Evolutionary conservation across 2,888 invertebrate species (phyloP).

Genomic region (Salticus scenicus): DNA sequence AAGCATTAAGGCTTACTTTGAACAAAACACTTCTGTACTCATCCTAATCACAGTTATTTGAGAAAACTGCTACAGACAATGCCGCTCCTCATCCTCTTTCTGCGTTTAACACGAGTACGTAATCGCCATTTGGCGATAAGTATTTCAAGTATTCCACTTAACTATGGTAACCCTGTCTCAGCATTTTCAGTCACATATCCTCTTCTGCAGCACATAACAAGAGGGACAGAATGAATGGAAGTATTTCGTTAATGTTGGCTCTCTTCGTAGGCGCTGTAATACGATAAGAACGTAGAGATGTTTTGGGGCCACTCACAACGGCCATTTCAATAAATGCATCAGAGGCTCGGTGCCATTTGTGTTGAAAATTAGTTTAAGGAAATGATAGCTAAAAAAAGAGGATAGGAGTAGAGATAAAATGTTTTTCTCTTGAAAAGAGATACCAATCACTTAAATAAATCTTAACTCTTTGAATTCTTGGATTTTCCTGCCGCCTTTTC

Average conservation of each 20-base stretch:
- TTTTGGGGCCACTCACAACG: conserved; percentile 12
- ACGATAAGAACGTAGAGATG: conserved; percentile 39
- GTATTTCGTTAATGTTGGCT: conserved; percentile 60
- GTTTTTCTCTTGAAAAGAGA: neutral
- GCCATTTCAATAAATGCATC: conserved; percentile 31
- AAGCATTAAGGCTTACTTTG: too few species aligned
- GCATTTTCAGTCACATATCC: conserved; percentile 66
- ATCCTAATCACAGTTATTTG: neutral
- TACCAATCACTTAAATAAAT: neutral
- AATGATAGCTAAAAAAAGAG: neutral
- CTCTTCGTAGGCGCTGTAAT: conserved; percentile 51
- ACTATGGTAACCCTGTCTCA: conserved; percentile 40
- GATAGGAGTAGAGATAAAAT: neutral
- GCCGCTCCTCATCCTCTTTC: neutral
- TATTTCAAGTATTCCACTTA: conserved; percentile 30
- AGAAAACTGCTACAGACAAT: conserved; percentile 7
- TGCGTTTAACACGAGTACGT: neutral
- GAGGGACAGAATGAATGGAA: conserved; percentile 49
- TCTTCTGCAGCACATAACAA: conserved; percentile 52
- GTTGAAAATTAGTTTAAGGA: conserved; percentile 15
- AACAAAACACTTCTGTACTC: too few species aligned
- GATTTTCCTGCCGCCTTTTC: neutral
- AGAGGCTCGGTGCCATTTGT: conserved; percentile 1
- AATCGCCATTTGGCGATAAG: conserved; percentile 51
- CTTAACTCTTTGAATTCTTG: neutral